Evolutionary conservation across 2,888 invertebrate species (phyloP), one percentile per base, ranked within the genome.

Genomic region (Apomyelois bistriatella): DNA sequence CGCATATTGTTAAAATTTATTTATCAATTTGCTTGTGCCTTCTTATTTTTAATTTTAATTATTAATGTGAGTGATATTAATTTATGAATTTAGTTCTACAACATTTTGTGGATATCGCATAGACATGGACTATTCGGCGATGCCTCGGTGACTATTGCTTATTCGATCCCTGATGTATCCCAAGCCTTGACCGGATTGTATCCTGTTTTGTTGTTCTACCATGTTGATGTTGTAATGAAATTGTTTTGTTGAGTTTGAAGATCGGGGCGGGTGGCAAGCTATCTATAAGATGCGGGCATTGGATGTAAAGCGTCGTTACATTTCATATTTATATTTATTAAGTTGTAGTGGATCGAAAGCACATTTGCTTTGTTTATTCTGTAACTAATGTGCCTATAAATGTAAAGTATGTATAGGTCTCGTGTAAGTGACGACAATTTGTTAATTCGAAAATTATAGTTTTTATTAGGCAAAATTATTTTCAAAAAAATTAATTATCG

Each of bases 321-420:
- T 76, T 72, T 72, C 71, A 72, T 72, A 72, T 76, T 76, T 76
- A 70, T 78, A 80, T 76, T 73, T 79, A 76, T 75, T 82, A 76
- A 80, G 81, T 86, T 85, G 80, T 88, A 88, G 85, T 76, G 82
- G 82, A 86, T 87, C 79, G 82, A 76, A 80, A 84, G 85, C 86
- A 86, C 84, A 76, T 79, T 84, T 69, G 85, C 84, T 84, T 86
- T 79, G 79, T 85, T 88, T 85, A 80, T 84, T 84, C 79, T 83
- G 78, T 84, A 87, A 89, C 88, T 86, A 82, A 87, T 88, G 89
- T 89, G 88, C 89, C 89, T 89, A 87, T 88, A 86, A 86, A 83
- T 86, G 79, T 86, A 87, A 89, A 87, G 79, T 89, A 86, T 82
- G 78, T 76, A 83, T 87, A 89, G 88, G 85, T 82, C 81, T 84